Percentiles rank a stretch among this genome's conserved stretches.
Conservation (phyloP, 2,888 invertebrate genomes). For the Trissoscelio sp. region DNA sequence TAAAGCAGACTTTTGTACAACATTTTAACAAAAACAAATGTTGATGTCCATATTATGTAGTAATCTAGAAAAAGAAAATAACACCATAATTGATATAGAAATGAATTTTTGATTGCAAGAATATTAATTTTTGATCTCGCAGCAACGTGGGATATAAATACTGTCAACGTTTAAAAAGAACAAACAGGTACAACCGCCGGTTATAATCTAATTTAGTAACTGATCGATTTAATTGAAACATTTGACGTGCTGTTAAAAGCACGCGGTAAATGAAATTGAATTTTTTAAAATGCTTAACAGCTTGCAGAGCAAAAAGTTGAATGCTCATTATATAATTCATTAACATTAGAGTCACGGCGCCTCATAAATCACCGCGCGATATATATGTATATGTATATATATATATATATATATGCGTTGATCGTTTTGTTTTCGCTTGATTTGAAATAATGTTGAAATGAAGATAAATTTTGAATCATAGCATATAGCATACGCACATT, state of each 20-base stretch:
- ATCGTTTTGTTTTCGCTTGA: slow-evolving; percentile 46
- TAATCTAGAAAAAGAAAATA: no score
- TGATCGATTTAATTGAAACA: slow-evolving; percentile 38
- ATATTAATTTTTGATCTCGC: slow-evolving; percentile 9
- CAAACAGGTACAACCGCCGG: not conserved
- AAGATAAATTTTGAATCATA: slow-evolving; percentile 52
- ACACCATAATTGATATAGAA: slow-evolving; percentile 5
- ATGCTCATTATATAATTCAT: slow-evolving; percentile 41
- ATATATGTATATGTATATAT: no score
- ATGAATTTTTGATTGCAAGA: no score
- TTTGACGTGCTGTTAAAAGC: slow-evolving; percentile 42
- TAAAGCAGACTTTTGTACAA: no score
- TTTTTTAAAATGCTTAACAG: slow-evolving; percentile 14
- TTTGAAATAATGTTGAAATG: slow-evolving; percentile 50
- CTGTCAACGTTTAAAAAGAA: slow-evolving; percentile 26
- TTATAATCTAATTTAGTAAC: slow-evolving; percentile 45
- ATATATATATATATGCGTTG: slow-evolving; percentile 47
- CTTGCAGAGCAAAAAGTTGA: not conserved
- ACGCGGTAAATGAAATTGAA: slow-evolving; percentile 14
- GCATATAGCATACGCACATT: slow-evolving; percentile 14
- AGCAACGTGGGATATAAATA: slow-evolving; percentile 2
- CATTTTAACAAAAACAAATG: no score
- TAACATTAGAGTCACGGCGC: slow-evolving; percentile 9
- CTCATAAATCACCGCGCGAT: slow-evolving; percentile 52
- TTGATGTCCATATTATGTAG: no score